A percentile compares a stretch with the other conserved stretches of the same genome.
phyloP scores from a whole-genome alignment of 2,113 vertebrate genomes.

The Amphiprion ocellaris region DNA sequence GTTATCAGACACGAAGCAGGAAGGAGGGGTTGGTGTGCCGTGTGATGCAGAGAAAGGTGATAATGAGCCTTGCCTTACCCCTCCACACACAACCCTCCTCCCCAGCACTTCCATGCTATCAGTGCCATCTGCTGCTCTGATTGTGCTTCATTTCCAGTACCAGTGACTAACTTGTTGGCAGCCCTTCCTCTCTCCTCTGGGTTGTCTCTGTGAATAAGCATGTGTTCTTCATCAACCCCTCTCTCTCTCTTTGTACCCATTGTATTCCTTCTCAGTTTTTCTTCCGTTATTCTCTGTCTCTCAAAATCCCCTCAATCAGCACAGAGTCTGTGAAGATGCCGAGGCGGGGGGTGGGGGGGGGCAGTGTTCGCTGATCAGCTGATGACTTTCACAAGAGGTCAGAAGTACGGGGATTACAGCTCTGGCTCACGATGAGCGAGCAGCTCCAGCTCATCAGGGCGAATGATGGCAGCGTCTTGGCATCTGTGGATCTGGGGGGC shows the following conservation, averaged over 20 bases:
- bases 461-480: conserved; percentile 34
- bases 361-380: conserved; percentile 38
- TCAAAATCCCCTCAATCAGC: conserved; percentile 43
- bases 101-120: conserved; percentile 39
- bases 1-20: conserved; percentile 47
- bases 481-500: conserved; percentile 9
- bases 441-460: conserved; percentile 43
- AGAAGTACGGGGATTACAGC: conserved; percentile 40
- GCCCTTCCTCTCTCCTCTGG: conserved; percentile 38
- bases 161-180: conserved; percentile 32
- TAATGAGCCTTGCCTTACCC: conserved; percentile 71
- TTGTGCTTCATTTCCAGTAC: conserved; percentile 43
- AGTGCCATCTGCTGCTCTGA: conserved; percentile 71
- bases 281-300: conserved; percentile 17
- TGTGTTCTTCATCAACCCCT: conserved; percentile 60
- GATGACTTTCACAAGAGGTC: conserved; percentile 38
- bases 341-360: background rate
- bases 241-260: background rate
- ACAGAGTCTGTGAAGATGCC: conserved; percentile 19
- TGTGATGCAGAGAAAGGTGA: conserved; percentile 69
- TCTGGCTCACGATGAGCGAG: conserved; percentile 40
- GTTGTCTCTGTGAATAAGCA: conserved; percentile 45
- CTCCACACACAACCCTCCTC: background rate
- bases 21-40: conserved; percentile 44
- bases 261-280: conserved; percentile 37